Percentiles rank a stretch among this genome's conserved stretches.
phyloP scores from a whole-genome alignment of 1,140 invertebrate genomes.

The Limonius californicus region DNA sequence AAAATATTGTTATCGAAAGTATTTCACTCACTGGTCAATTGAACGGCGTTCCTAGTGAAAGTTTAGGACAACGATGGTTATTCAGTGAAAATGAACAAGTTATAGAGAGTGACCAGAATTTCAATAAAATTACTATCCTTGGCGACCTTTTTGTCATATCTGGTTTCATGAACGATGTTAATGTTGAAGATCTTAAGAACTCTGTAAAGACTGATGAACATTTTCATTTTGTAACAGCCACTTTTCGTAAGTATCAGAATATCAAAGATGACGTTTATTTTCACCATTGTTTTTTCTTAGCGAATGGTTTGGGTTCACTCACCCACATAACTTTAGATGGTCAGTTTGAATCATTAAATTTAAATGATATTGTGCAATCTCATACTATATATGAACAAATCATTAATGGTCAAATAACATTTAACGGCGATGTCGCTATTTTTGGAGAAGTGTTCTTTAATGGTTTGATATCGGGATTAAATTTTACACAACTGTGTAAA shows the following conservation, averaged over 20 bases:
- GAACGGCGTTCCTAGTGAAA: neutral
- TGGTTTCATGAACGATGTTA: neutral
- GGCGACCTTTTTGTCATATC: neutral
- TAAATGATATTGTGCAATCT: constrained; percentile 33
- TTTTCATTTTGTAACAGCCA: neutral
- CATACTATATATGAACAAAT: constrained; percentile 14
- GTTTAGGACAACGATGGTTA: neutral
- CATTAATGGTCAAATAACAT: constrained; percentile 31
- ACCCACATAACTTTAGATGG: constrained; percentile 27
- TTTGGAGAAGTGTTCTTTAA: constrained; percentile 27
- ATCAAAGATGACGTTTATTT: no score
- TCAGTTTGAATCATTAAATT: constrained; percentile 39
- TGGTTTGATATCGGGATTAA: constrained; percentile 27
- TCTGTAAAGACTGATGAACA: neutral
- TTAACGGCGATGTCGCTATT: constrained; percentile 31
- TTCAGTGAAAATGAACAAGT: neutral
- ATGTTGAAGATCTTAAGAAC: neutral
- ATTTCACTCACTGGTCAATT: neutral
- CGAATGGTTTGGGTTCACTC: constrained; percentile 4
- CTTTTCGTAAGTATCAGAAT: neutral
- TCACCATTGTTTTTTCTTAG: constrained; percentile 15
- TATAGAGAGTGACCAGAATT: neutral
- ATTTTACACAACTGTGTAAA: constrained; percentile 30
- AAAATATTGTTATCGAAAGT: neutral
- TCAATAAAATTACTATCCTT: neutral